Evolutionary conservation across 2,888 invertebrate species (phyloP), one percentile per base, ranked within the genome.

Genomic region (Oscheius onirici): DNA sequence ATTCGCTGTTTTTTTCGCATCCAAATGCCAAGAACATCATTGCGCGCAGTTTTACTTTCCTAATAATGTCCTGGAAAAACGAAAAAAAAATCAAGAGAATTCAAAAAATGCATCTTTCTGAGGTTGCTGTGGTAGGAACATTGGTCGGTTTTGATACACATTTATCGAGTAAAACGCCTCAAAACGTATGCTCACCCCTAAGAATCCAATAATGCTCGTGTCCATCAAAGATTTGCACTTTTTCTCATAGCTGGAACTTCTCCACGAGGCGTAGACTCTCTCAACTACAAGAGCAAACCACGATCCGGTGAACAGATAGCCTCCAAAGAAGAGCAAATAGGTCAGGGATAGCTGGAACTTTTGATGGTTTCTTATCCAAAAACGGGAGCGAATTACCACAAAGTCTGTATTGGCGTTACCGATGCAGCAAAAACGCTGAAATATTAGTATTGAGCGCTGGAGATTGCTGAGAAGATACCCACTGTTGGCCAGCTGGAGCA

Each of bases 361-460:
- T 49, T 3, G 8, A n/a, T 46, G 46, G 8, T 34, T 58, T n/a
- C 6, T 8, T 15, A n/a, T 13, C 3, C 8, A 0, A 17, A 52
- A 24, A 24, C 0, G 20, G 46, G 8, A 46, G 13, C 3, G 0
- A 15, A 17, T 34, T 46, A 66, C 66, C 52, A 52, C 54, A 51
- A 66, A 52, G 0, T 17, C 34, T 6, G 43, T 54, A 26, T 49
- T 66, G 15, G 17, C 54, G 28, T 66, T 66, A 1, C 52, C 66
- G n/a, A 66, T 66, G 46, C 66, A 66, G 24, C 66, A 66, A 2
- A 66, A 24, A 26, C 66, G 43, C n/a, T 51, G 40, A 13, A 66
- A n/a, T 0, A 66, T 17, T 2, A 66, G 28, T 1, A 51, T 52
- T 3, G 66, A 40, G 11, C 66, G 51, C 40, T 66, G 41, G 3